phyloP scores from a whole-genome alignment of 2,888 invertebrate species.

The Eilema sororculum region DNA sequence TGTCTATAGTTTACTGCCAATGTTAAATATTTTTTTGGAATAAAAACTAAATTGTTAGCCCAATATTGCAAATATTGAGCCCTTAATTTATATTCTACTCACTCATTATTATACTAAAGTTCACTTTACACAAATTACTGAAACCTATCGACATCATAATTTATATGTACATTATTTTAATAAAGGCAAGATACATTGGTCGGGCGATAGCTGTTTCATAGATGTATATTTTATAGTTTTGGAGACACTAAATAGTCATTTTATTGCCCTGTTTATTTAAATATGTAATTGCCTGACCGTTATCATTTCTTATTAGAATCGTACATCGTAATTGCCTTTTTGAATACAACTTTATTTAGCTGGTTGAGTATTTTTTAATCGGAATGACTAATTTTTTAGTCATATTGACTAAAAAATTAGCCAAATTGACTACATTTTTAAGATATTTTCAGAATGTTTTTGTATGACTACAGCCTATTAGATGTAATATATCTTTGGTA shows the following conservation, averaged over 20 bases:
- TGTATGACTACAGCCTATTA: slow-evolving; percentile 5
- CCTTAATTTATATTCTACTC: slow-evolving; percentile 35
- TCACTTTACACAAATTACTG: slow-evolving; percentile 10
- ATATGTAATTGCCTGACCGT: slow-evolving; percentile 15
- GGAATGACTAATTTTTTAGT: not conserved
- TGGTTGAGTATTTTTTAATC: not conserved
- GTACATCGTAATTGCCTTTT: slow-evolving; percentile 14
- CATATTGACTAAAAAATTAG: not conserved
- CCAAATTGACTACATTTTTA: not conserved
- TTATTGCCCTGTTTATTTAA: not conserved
- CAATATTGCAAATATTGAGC: slow-evolving; percentile 31
- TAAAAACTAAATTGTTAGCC: slow-evolving; percentile 10
- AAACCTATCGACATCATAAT: slow-evolving; percentile 13
- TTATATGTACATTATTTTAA: slow-evolving; percentile 49
- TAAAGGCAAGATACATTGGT: slow-evolving; percentile 79
- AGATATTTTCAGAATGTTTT: not conserved
- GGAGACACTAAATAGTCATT: not conserved
- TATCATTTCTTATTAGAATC: not conserved
- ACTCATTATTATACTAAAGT: slow-evolving; percentile 29
- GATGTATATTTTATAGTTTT: not conserved
- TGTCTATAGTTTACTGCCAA: not conserved
- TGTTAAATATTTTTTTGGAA: not conserved
- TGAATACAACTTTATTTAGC: not conserved
- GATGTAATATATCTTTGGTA: slow-evolving; percentile 13
- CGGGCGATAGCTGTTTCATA: slow-evolving; percentile 75